A percentile compares a stretch with the other conserved stretches of the same genome.
Evolutionary conservation across 2,888 invertebrate species (phyloP).

Genomic region (Drosophila rubida): DNA sequence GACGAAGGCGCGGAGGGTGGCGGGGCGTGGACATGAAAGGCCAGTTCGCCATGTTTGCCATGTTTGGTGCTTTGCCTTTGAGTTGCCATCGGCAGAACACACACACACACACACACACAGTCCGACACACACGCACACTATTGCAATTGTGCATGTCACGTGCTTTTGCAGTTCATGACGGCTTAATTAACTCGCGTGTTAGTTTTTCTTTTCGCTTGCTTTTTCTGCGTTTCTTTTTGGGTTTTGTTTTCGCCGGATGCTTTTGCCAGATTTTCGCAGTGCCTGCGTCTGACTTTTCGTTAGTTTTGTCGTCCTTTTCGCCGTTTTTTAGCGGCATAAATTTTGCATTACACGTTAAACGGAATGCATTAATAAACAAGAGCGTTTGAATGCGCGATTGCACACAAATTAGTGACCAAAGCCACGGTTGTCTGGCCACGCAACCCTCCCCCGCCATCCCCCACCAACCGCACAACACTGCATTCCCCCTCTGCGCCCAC

Average conservation of each 20-base stretch:
- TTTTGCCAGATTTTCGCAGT: conserved; percentile 20
- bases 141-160: conserved; percentile 48
- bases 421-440: conserved; percentile 54
- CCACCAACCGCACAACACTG: conserved; percentile 26
- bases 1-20: neutral
- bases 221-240: conserved; percentile 15
- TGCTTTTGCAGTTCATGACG: conserved; percentile 67
- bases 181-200: conserved; percentile 64
- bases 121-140: neutral
- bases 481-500: conserved; percentile 27
- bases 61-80: conserved; percentile 58
- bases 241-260: conserved; percentile 15
- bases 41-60: conserved; percentile 45
- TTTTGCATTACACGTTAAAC: conserved; percentile 60
- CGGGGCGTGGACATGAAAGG: conserved; percentile 38
- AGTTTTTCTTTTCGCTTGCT: conserved; percentile 19
- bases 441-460: conserved; percentile 7
- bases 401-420: conserved; percentile 70
- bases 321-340: conserved; percentile 23
- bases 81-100: conserved; percentile 43
- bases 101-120: conserved; percentile 6
- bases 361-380: conserved; percentile 73
- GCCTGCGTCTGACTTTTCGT: conserved; percentile 23
- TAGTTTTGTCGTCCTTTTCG: conserved; percentile 17
- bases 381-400: conserved; percentile 69